phyloP scores from a whole-genome alignment of 2,113 vertebrate species.

The Spermophilus dauricus region DNA sequence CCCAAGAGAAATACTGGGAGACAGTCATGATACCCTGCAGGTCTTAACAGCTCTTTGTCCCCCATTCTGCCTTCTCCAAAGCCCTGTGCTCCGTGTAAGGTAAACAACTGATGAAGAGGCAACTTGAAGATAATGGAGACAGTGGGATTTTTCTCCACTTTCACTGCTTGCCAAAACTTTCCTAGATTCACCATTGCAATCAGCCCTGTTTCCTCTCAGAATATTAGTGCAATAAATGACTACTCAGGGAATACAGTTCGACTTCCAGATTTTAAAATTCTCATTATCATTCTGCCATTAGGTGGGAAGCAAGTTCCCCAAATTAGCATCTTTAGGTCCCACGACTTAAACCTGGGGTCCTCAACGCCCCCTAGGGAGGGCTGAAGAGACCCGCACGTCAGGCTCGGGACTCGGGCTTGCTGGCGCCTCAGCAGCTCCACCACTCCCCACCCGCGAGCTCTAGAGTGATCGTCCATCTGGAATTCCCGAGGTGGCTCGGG shows the following conservation, averaged over 20 bases:
- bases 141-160: background rate
- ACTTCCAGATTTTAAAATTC: background rate
- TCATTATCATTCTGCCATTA: background rate
- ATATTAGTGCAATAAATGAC: background rate
- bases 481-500: background rate
- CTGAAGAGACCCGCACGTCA: background rate
- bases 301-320: rapidly evolving
- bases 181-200: background rate
- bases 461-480: too few species aligned
- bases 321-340: rapidly evolving
- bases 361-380: background rate
- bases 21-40: background rate
- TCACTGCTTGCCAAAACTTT: background rate
- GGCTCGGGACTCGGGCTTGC: rapidly evolving
- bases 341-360: background rate
- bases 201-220: background rate
- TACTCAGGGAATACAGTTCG: background rate
- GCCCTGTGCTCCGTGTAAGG: background rate
- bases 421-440: too few species aligned
- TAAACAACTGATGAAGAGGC: background rate
- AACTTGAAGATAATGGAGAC: background rate
- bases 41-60: background rate
- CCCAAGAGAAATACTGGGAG: too few species aligned
- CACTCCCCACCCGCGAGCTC: too few species aligned
- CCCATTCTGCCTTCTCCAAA: background rate